Evolutionary conservation across 2,113 vertebrate species (phyloP).

Genomic region (Cephalophus harveyi): DNA sequence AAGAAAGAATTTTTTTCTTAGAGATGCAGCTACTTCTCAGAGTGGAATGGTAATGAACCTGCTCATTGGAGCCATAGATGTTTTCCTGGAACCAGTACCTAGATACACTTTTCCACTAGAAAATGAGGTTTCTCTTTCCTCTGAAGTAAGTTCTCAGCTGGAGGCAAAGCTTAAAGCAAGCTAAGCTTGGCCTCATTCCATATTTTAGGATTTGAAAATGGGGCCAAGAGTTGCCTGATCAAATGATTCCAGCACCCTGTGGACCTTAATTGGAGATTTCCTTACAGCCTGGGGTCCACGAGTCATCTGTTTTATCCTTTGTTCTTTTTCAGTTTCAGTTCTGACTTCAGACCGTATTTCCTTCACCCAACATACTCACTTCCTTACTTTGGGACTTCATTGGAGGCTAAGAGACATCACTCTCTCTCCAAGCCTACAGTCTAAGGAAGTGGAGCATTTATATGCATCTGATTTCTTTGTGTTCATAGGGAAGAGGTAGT

Average conservation of each 20-base stretch:
- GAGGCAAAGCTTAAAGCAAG: conserved; percentile 14
- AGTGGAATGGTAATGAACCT: neutral
- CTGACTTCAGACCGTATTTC: conserved; percentile 43
- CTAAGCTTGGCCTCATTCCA: neutral
- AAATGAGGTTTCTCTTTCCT: conserved; percentile 26
- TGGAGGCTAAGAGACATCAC: neutral
- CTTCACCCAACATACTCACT: neutral
- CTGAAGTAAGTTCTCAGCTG: neutral
- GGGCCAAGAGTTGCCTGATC: neutral
- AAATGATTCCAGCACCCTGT: conserved; percentile 10
- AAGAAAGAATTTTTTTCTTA: neutral
- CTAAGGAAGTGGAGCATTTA: conserved; percentile 14
- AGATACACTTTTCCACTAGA: conserved; percentile 1
- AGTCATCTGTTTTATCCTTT: conserved; percentile 27
- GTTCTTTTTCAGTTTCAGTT: conserved; percentile 49
- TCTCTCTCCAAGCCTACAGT: conserved; percentile 24
- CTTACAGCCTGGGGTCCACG: neutral
- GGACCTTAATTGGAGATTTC: conserved; percentile 37
- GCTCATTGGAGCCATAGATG: neutral
- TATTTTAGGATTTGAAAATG: conserved; percentile 27
- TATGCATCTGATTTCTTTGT: conserved; percentile 24
- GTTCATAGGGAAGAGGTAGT: neutral
- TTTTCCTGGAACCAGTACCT: conserved; percentile 24
- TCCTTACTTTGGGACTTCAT: conserved; percentile 34
- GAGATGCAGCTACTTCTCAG: neutral